Evolutionary conservation across 2,888 invertebrate genomes (phyloP).

Genomic region (Agrotis puta): DNA sequence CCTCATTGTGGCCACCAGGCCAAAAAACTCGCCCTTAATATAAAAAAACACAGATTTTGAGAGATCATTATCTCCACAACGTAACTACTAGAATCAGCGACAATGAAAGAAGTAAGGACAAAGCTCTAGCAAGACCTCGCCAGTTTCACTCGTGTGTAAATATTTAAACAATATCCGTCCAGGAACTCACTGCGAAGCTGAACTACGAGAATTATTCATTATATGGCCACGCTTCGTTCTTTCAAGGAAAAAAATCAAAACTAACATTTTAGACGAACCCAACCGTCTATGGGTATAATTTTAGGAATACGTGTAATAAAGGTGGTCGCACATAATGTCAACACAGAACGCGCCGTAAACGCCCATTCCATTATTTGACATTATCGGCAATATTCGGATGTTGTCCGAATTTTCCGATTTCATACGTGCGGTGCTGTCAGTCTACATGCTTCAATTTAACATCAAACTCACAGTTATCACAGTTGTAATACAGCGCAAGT

Average conservation of each 20-base stretch:
- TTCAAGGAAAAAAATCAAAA: constrained; percentile 27
- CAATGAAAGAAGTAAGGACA: constrained; percentile 36
- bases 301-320: background rate
- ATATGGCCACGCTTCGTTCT: constrained; percentile 48
- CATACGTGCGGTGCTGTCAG: too few species aligned
- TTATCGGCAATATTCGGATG: too few species aligned
- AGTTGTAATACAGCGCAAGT: background rate
- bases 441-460: too few species aligned
- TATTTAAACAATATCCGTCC: constrained; percentile 69
- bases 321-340: too few species aligned
- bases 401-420: too few species aligned
- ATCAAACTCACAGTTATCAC: background rate
- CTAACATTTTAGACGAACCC: constrained; percentile 16
- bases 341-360: too few species aligned
- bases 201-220: constrained; percentile 71
- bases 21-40: constrained; percentile 2
- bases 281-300: background rate
- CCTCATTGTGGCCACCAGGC: too few species aligned
- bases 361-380: too few species aligned
- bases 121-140: constrained; percentile 56
- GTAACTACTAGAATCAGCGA: constrained; percentile 13
- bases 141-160: constrained; percentile 62
- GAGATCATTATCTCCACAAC: constrained; percentile 12
- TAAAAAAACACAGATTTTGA: constrained; percentile 28
- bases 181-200: constrained; percentile 62